These are phyloP conservation scores for Ophraella communa DNA, from an alignment of 2,888 invertebrate genomes.

Conservation along the genomic window DNA sequence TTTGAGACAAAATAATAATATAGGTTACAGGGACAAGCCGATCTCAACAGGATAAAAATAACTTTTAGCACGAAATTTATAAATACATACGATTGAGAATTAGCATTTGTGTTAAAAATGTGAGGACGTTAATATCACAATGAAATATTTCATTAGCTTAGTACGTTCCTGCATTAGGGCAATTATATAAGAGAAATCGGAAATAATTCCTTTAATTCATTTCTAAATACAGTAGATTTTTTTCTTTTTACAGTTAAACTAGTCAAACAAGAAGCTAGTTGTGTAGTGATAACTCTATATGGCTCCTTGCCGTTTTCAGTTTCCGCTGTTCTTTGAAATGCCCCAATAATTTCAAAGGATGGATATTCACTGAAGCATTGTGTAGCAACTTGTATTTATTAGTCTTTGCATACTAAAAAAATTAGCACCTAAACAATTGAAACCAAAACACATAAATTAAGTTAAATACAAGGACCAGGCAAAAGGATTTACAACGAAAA, in stretches of 20 bases:
- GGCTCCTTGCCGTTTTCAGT: background rate
- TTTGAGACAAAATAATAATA: background rate
- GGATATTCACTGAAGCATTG: background rate
- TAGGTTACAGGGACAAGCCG: background rate
- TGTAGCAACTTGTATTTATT: background rate
- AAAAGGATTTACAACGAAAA: no score
- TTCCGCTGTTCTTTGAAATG: background rate
- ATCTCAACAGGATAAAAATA: background rate
- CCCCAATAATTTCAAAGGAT: background rate
- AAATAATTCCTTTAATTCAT: background rate
- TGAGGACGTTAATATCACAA: no score
- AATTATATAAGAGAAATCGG: background rate
- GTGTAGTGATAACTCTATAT: background rate
- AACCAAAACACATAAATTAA: background rate
- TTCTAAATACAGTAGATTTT: background rate
- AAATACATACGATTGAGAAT: background rate
- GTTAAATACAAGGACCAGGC: background rate
- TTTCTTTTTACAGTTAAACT: background rate
- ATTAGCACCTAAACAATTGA: background rate
- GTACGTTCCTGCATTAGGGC: background rate
- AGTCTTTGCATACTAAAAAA: background rate
- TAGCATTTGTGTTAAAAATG: no score
- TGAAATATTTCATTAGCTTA: background rate
- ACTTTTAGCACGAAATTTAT: background rate
- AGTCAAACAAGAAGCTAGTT: background rate